Evolutionary conservation across 2,888 invertebrate species (phyloP).

Genomic region (Pseudanteris insignis): DNA sequence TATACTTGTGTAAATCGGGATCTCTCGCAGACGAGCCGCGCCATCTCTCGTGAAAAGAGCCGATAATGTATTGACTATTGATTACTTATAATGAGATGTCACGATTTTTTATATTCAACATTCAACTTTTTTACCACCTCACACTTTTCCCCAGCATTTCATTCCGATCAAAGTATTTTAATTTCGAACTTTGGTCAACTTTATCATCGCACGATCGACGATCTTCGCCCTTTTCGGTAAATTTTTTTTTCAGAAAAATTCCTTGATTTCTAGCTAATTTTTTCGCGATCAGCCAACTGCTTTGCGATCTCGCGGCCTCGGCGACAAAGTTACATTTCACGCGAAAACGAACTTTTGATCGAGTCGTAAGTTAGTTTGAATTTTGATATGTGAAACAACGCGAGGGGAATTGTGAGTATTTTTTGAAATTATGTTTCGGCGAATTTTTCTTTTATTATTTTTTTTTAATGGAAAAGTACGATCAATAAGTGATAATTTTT

Average conservation of each 20-base stretch:
- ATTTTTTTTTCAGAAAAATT: constrained; percentile 18
- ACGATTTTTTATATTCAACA: no score
- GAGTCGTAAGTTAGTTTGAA: constrained; percentile 62
- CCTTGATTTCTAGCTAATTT: constrained; percentile 60
- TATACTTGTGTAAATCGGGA: constrained; percentile 66
- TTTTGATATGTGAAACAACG: constrained; percentile 48
- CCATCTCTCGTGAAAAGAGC: constrained; percentile 39
- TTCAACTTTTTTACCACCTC: not conserved
- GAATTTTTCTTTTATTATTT: no score
- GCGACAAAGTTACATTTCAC: constrained; percentile 27
- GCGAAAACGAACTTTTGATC: constrained; percentile 64
- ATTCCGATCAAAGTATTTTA: not conserved
- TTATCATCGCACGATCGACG: constrained; percentile 23
- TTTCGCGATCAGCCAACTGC: constrained; percentile 59
- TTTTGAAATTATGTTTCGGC: no score
- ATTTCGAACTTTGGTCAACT: constrained; percentile 17
- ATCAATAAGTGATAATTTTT: no score
- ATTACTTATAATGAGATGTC: constrained; percentile 60
- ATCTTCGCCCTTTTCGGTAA: constrained; percentile 22
- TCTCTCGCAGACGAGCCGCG: constrained; percentile 52
- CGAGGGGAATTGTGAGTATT: no score
- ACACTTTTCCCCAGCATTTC: no score
- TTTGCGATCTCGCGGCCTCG: constrained; percentile 11
- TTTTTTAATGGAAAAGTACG: no score
- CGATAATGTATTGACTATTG: constrained; percentile 62